phyloP scores from a whole-genome alignment of 2,888 invertebrate genomes.

The Cephus pygmeus region DNA sequence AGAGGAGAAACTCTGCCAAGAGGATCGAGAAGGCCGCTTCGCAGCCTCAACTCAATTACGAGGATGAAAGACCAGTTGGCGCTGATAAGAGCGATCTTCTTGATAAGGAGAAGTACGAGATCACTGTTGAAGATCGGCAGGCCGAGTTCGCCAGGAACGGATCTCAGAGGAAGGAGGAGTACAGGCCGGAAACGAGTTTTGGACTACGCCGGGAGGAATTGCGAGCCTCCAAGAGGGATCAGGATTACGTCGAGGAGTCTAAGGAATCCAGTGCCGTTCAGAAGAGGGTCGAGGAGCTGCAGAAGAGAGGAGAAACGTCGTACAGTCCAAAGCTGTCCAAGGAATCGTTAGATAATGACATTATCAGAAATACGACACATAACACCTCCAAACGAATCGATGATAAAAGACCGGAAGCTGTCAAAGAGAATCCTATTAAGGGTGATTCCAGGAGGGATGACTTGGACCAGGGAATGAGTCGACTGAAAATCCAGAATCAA shows the following conservation, averaged over 20 bases:
- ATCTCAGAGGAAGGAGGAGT: constrained; percentile 53
- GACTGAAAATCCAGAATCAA: constrained; percentile 58
- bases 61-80: constrained; percentile 61
- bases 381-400: constrained; percentile 45
- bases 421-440: constrained; percentile 33
- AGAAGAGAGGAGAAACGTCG: constrained; percentile 45
- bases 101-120: constrained; percentile 52
- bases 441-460: constrained; percentile 52
- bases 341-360: constrained; percentile 39
- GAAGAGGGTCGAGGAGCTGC: constrained; percentile 50
- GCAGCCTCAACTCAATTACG: constrained; percentile 75
- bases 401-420: constrained; percentile 33
- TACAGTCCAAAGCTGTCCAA: constrained; percentile 38
- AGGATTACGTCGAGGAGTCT: constrained; percentile 28
- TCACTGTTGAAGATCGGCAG: constrained; percentile 54
- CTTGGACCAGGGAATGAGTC: constrained; percentile 55
- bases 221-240: constrained; percentile 51
- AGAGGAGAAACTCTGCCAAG: constrained; percentile 51
- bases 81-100: constrained; percentile 37
- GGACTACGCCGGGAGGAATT: constrained; percentile 52
- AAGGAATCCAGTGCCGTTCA: constrained; percentile 44
- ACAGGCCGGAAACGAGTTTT: constrained; percentile 59
- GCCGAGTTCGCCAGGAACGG: constrained; percentile 48
- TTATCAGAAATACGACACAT: constrained; percentile 23
- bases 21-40: constrained; percentile 70